Base-by-base conservation (phyloP, 2,888 invertebrate species). In the Apoda limacodes region DNA sequence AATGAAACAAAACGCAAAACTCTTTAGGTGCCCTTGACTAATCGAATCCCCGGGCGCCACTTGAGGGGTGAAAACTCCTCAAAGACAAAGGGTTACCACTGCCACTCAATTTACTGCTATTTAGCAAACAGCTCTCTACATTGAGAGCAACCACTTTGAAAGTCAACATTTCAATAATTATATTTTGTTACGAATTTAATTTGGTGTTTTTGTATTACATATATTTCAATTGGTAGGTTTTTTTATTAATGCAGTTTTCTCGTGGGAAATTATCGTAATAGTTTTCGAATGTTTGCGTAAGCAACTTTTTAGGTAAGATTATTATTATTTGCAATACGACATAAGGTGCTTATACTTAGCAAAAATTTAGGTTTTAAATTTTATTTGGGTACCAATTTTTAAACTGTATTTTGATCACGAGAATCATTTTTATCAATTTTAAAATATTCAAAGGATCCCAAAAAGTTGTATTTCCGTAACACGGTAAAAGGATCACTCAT, bases 81-180 rank as follows among this genome's bases (percentile, higher is more conserved):
- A 42, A 55, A 70, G 63, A 71, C 70, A 72, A 75, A 65, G 57
- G 63, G 53, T 50, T 53, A 47, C 43, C 50, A 49, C 51, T 58
- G 55, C 58, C 53, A 58, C 57, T 59, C 58, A 53, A 64, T 71
- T 75, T 63, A 65, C 55, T 55, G 52, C 59, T 74, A 72, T 75
- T 75, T 76, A 70, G 72, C 60, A 75, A 75, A 75, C 76, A 75
- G 52, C 65, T 45, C 69, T 64, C 45, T 25, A 30, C 32, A 34
- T 30, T 39, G 50, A 45, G 52, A 69, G 61, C 44, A 52, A 51
- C 48, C 45, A 54, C 57, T 50, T 51, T 35, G 39, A 45, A 52
- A 59, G 55, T 61, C 58, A 59, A 61, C 55, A 53, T 50, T 54
- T 52, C n/a, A n/a, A n/a, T n/a, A n/a, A n/a, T n/a, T 48, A 43